These are phyloP conservation scores for Oreotrochilus melanogaster DNA, from an alignment of 2,113 vertebrate species.

Conservation along the genomic window DNA sequence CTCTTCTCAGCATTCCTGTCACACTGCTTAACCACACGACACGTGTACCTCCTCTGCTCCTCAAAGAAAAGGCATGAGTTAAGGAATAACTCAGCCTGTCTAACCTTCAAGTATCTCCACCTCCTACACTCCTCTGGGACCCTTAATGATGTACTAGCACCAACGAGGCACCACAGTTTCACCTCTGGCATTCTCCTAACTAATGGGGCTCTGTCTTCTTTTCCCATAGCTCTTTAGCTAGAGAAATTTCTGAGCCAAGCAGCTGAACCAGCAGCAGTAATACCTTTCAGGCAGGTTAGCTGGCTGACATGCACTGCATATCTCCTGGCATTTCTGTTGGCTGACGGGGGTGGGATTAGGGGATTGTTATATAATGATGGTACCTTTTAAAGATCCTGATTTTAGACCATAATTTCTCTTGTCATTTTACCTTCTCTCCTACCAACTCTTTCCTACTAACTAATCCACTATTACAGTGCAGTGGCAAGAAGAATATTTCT, in stretches of 20 bases:
- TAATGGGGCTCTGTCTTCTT: conserved; percentile 43
- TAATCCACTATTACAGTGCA: background rate
- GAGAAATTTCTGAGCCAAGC: conserved; percentile 41
- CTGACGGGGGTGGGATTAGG: background rate
- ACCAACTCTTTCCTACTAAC: background rate
- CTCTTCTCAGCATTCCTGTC: conserved; percentile 26
- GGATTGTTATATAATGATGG: conserved; percentile 42
- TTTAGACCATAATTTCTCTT: conserved; percentile 56
- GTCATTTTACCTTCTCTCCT: conserved; percentile 49
- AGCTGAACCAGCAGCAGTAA: conserved; percentile 52
- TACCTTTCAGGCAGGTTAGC: conserved; percentile 53
- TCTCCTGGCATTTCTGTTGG: conserved; percentile 39
- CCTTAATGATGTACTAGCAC: conserved; percentile 41
- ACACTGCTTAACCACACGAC: background rate
- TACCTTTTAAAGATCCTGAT: conserved; percentile 38
- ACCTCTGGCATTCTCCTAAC: conserved; percentile 40
- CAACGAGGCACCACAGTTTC: conserved; percentile 11
- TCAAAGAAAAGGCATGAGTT: conserved; percentile 16
- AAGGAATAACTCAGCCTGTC: background rate
- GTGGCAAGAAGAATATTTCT: conserved; percentile 19
- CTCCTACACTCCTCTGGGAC: conserved; percentile 37
- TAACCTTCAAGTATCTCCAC: conserved; percentile 41
- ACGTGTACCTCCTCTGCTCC: background rate
- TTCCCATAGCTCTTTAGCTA: conserved; percentile 40
- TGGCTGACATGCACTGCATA: background rate